Evolutionary conservation across 2,888 invertebrate species (phyloP), one percentile per base, ranked within the genome.

Genomic region (Rotaria sp.): DNA sequence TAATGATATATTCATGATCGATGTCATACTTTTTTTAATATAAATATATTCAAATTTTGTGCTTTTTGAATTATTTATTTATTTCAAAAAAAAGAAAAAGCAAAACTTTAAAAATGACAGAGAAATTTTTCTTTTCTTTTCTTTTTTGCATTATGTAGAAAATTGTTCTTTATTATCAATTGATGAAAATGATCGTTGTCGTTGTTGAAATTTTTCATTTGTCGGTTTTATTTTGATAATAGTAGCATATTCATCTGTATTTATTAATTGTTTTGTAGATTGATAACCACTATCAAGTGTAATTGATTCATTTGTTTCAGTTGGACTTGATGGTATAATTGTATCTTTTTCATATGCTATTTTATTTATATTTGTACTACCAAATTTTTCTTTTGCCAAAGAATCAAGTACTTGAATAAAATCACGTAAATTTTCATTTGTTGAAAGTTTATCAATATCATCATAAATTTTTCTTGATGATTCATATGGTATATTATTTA

Each of bases 251-350:
- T 67, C 67, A 35, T 67, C 67, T 67, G 67, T n/a, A 67, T 67
- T 67, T 35, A 67, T 67, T 67, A 67, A 67, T 67, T 67, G 67
- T 35, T 67, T 67, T n/a, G 67, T 67, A 11, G 67, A 67, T 67
- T 67, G 67, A 75, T 75, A 75, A n/a, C 75, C 75, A 41, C 75
- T 75, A n/a, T 75, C 75, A 24, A 45, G 24, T 45, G 45, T 75
- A n/a, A 75, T 38, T 10, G 41, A 41, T 26, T 24, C 38, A 41
- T 75, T 38, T 26, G 75, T 75, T 75, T 75, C 75, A 10, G 75
- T 75, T 75, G 75, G 75, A 75, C 75, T 75, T 10, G 75, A 75
- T 75, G 75, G 26, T 3, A 75, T 7, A 26, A 24, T 75, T n/a
- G 75, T 26, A 24, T 75, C 24, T 41, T 75, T 38, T 75, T 75